Evolutionary conservation across 2,888 invertebrate genomes (phyloP).

Genomic region (Chymomyza caudatula): DNA sequence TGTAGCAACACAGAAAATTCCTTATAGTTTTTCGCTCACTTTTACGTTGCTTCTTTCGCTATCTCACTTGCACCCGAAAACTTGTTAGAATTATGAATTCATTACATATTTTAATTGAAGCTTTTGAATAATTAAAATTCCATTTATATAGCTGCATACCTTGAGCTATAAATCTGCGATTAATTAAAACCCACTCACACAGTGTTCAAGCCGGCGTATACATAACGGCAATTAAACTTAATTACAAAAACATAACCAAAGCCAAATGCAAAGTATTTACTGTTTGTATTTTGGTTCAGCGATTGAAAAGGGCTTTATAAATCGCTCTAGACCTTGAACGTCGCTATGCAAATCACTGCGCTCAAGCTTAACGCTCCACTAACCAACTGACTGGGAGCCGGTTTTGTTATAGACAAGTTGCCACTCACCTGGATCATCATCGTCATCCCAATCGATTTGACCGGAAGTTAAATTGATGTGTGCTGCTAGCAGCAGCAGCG

Average conservation of each 20-base stretch:
- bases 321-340: constrained; percentile 46
- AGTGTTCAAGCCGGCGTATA: constrained; percentile 40
- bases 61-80: neutral
- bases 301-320: neutral
- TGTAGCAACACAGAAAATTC: neutral
- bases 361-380: constrained; percentile 30
- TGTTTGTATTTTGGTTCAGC: constrained; percentile 22
- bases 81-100: constrained; percentile 69
- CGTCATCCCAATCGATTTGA: constrained; percentile 79
- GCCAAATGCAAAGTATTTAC: constrained; percentile 49
- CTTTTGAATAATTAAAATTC: constrained; percentile 72
- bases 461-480: constrained; percentile 74
- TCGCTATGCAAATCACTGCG: constrained; percentile 66
- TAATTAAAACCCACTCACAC: constrained; percentile 53
- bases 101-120: constrained; percentile 71
- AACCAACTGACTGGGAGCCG: neutral
- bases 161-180: constrained; percentile 68
- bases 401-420: constrained; percentile 23
- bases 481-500: constrained; percentile 70
- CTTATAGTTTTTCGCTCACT: neutral
- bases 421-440: constrained; percentile 79
- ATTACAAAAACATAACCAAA: constrained; percentile 69
- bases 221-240: constrained; percentile 65
- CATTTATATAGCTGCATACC: constrained; percentile 54
- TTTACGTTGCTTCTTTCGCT: neutral